Conservation (phyloP, 2,888 invertebrate genomes). For the Epirrita christyi region DNA sequence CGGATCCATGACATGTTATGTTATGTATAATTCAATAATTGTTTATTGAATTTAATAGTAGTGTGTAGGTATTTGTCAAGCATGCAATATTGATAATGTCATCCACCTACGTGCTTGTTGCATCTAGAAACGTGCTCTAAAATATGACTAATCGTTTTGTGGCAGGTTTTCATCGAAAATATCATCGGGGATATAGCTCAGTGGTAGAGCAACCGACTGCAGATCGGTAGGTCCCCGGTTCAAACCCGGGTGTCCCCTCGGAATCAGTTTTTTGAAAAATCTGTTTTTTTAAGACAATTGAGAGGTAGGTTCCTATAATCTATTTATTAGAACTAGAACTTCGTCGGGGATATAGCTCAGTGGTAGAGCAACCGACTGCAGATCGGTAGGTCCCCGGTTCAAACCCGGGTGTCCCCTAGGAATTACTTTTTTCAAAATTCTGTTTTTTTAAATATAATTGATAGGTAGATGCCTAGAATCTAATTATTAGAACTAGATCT, state of each 20-base stretch:
- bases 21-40: no score
- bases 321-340: neutral
- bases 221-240: conserved; percentile 30
- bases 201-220: conserved; percentile 32
- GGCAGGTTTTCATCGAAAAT: neutral
- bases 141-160: neutral
- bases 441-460: neutral
- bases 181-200: conserved; percentile 29
- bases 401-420: conserved; percentile 25
- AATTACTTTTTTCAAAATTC: neutral
- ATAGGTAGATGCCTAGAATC: neutral
- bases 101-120: conserved; percentile 16
- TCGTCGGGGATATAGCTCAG: conserved; percentile 28
- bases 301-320: neutral
- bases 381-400: conserved; percentile 25
- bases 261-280: neutral
- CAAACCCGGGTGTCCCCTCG: conserved; percentile 29
- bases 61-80: no score
- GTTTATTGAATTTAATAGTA: no score
- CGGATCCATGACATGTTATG: no score
- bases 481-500: neutral
- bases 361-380: conserved; percentile 24
- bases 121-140: conserved; percentile 1
- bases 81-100: neutral
- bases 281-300: neutral